phyloP scores from a whole-genome alignment of 2,113 vertebrate species.

The Gadus macrocephalus region DNA sequence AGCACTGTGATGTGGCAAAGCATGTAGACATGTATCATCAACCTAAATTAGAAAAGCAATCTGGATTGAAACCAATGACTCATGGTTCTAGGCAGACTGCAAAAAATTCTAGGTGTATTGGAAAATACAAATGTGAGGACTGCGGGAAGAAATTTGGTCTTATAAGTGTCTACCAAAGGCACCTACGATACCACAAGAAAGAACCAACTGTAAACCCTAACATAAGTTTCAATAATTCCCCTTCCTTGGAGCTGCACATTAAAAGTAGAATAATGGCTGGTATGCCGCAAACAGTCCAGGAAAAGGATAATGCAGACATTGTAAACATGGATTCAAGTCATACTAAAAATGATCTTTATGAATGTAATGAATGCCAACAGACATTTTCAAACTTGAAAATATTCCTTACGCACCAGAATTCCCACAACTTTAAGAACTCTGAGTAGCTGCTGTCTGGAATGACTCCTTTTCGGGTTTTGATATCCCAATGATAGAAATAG shows the following conservation, averaged over 20 bases:
- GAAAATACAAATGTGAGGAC: slow-evolving; percentile 70
- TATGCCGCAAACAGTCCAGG: slow-evolving; percentile 22
- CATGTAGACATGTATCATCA: slow-evolving; percentile 73
- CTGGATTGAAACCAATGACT: slow-evolving; percentile 41
- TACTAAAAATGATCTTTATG: slow-evolving; percentile 54
- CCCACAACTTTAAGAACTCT: slow-evolving; percentile 59
- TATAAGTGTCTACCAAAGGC: slow-evolving; percentile 71
- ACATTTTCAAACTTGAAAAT: slow-evolving; percentile 65
- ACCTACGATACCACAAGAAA: slow-evolving; percentile 71
- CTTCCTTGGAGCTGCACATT: slow-evolving; percentile 64
- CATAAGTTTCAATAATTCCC: slow-evolving; percentile 56
- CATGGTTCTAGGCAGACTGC: slow-evolving; percentile 29
- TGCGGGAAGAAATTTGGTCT: slow-evolving; percentile 73
- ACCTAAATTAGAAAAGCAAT: slow-evolving; percentile 59
- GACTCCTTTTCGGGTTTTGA: not conserved
- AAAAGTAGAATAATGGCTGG: slow-evolving; percentile 29
- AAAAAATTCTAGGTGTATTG: slow-evolving; percentile 37
- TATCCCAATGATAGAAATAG: not conserved
- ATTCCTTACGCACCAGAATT: slow-evolving; percentile 71
- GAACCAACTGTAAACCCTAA: slow-evolving; percentile 47
- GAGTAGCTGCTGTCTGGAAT: slow-evolving; percentile 30
- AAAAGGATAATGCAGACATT: slow-evolving; percentile 38
- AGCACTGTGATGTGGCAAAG: slow-evolving; percentile 72
- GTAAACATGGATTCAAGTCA: slow-evolving; percentile 42
- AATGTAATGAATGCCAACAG: slow-evolving; percentile 72